Percentiles rank a stretch among this genome's conserved stretches.
These are phyloP conservation scores for Agapornis canus DNA, from an alignment of 2,797 vertebrate genomes.

Conservation along the genomic window DNA sequence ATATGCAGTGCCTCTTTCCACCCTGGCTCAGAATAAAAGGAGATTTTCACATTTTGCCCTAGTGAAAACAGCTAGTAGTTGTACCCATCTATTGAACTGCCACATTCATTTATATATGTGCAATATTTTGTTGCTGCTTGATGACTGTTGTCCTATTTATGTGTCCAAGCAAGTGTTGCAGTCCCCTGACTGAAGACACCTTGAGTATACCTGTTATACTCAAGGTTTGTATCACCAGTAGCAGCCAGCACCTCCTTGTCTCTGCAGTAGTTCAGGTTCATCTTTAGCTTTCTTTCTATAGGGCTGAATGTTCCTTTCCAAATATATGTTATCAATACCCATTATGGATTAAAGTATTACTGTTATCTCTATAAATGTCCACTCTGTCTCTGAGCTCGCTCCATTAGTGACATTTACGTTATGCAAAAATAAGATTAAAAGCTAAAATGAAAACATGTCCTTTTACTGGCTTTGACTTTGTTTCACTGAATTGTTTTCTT, in stretches of 20 bases:
- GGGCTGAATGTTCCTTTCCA: background rate
- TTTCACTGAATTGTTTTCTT: background rate
- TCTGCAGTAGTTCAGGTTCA: background rate
- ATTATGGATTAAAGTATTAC: background rate
- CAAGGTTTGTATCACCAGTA: background rate
- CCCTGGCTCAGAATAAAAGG: background rate
- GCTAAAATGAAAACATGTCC: background rate
- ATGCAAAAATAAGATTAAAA: background rate
- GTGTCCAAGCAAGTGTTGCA: background rate
- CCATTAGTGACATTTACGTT: background rate
- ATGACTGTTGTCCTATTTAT: background rate
- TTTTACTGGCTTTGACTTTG: background rate
- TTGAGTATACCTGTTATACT: background rate
- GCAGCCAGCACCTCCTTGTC: background rate
- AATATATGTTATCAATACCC: background rate
- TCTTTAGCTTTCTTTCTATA: background rate
- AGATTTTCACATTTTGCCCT: background rate
- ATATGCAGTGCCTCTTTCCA: background rate
- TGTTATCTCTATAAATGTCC: background rate
- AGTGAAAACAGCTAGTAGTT: background rate
- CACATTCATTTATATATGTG: background rate
- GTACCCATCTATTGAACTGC: background rate
- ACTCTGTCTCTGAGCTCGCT: background rate
- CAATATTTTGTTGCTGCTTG: background rate
- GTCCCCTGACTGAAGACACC: background rate